These are phyloP conservation scores for Sinhomidia bicolor DNA, from an alignment of 2,888 invertebrate species.

Conservation along the genomic window DNA sequence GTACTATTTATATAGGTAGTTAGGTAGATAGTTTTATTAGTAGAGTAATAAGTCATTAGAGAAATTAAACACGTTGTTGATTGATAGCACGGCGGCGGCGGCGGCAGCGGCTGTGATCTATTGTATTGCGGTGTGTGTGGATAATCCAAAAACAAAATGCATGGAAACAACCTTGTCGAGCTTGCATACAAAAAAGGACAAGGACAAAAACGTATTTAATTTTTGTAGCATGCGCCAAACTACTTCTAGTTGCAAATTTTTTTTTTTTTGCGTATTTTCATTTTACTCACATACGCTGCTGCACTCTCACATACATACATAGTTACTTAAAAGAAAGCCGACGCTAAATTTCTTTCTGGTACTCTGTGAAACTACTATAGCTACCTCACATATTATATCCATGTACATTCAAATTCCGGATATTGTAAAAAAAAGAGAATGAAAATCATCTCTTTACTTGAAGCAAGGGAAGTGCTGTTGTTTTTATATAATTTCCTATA, in stretches of 20 bases:
- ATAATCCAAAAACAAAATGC: background rate
- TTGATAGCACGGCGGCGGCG: background rate
- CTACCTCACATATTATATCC: no score
- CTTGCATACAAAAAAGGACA: background rate
- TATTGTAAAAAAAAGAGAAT: background rate
- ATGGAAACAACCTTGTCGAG: background rate
- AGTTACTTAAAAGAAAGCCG: no score
- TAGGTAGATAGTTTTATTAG: background rate
- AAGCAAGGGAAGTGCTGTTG: background rate
- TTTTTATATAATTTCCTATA: slow-evolving; percentile 6
- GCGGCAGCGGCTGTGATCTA: background rate
- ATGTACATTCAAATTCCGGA: background rate
- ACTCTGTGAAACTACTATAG: no score
- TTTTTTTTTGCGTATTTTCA: no score
- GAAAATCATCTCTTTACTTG: no score
- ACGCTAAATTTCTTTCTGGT: no score
- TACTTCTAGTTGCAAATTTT: no score
- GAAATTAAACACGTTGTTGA: background rate
- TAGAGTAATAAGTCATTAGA: background rate
- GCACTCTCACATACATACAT: no score
- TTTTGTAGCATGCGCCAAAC: no score
- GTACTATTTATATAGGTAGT: no score
- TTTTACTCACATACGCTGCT: no score
- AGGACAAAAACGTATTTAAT: background rate
- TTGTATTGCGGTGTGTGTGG: background rate